Base-by-base conservation (phyloP, 2,797 vertebrate species). In the Apodemus agrarius region DNA sequence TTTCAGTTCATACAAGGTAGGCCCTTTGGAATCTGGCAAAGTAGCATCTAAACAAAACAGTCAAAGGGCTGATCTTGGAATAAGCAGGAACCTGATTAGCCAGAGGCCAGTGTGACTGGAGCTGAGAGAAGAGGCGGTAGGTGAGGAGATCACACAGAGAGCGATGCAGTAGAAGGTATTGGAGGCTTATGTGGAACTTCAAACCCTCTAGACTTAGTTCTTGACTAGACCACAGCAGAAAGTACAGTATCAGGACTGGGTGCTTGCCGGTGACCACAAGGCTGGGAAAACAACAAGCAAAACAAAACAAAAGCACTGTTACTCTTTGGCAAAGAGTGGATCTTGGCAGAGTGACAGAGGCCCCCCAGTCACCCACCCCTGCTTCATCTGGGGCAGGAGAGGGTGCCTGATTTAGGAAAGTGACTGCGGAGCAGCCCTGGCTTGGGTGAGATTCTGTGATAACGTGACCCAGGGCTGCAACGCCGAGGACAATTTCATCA, bases 401-500 rank as follows among this genome's bases (percentile, higher is more conserved):
- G 17, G 22, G 40, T 57, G 63, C 52, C 43, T 79, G 49, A 63
- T 61, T 94, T 89, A 72, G 54, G 69, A 69, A 95, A 95, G 26
- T 67, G 59, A 78, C 82, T 92, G 91, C 92, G 94, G 72, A 57
- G 92, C 31, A 96, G 92, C 79, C 31, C 2, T 21, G 14, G n/a
- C 61, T 85, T 79, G 37, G 85, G 89, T 91, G 69, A 94, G 93
- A 90, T 90, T 95, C 16, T 67, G n/a, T 61, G 91, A 92, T 93
- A 96, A 86, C 6, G 19, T 43, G 80, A 93, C 89, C 91, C 78
- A 61, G 31, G 86, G 94, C 95, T 93, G 85, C 67, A 93, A 85
- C n/a, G 84, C 12, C 10, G 7, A 95, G 95, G 89, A 85, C 72
- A 91, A 24, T 94, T 96, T 93, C 96, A 91, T 95, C 89, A 95